Evolutionary conservation across 2,888 invertebrate species (phyloP), one percentile per base, ranked within the genome.

Genomic region (Trissonchulus sp.): DNA sequence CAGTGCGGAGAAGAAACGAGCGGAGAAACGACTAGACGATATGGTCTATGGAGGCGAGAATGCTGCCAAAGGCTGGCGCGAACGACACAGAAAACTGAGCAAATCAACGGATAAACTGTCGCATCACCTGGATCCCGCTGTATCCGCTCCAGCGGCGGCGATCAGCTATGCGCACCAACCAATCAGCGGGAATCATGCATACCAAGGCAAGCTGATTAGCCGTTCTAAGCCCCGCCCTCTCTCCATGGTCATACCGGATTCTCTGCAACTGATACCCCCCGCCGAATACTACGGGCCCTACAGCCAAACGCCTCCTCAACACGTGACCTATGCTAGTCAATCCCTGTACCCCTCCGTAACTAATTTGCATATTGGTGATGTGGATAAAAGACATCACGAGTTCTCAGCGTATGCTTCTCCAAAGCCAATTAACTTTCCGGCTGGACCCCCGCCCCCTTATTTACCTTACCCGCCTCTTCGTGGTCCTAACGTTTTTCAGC

Each of bases 21-120:
- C 35, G 28, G 69, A 69, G n/a, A 69, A 69, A 34, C 31, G 69
- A 69, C 69, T 69, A 33, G 69, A 69, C 69, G 69, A 69, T 8
- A n/a, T 69, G 33, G 31, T 69, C 8, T 69, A 69, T 34, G 73
- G 73, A n/a, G 23, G 48, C 8, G 48, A 8, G 48, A 48, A 8
- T 48, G 8, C 48, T 8, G 23, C 8, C 23, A 73, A 34, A 33
- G 28, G 15, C 23, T 3, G 23, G 2, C 2, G 18, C 3, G n/a
- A 48, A 48, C 23, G n/a, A 3, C n/a, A n/a, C n/a, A 8, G 60
- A 63, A 33, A 37, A 34, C 34, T 75, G 37, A 75, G 75, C 75
- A 65, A 37, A 31, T 75, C 75, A 23, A 74, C 74, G 15, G 75
- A 75, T 15, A 75, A 75, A 63, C 30, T 75, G 28, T 1, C 63